Percentiles rank a stretch among this genome's conserved stretches.
phyloP scores from a whole-genome alignment of 2,113 vertebrate species.

The Junco hyemalis region DNA sequence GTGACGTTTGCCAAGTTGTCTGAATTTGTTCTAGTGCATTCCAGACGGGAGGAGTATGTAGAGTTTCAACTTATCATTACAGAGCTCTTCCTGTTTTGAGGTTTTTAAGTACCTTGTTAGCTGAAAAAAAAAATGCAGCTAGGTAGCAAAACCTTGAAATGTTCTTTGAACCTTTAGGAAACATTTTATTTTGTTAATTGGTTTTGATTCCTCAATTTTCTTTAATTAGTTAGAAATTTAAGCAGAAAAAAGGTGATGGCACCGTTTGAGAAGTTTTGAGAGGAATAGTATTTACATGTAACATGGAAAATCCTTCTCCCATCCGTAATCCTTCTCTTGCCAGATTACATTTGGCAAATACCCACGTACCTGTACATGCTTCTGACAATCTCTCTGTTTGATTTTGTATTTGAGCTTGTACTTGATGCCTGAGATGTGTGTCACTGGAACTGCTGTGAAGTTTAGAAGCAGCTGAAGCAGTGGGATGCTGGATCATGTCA shows the following conservation, averaged over 20 bases:
- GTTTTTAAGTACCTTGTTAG: background rate
- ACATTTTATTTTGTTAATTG: background rate
- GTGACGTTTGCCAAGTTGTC: background rate
- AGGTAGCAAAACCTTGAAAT: background rate
- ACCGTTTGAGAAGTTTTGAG: background rate
- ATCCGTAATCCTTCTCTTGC: background rate
- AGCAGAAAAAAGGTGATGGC: background rate
- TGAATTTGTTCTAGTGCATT: background rate
- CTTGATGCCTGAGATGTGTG: background rate
- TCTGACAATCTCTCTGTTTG: background rate
- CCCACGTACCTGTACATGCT: rapidly evolving
- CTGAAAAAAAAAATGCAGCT: background rate
- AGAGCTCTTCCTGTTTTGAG: background rate
- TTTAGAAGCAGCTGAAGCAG: background rate
- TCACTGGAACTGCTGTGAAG: background rate
- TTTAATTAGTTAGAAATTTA: background rate
- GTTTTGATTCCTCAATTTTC: background rate
- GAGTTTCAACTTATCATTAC: background rate
- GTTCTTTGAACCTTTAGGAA: background rate
- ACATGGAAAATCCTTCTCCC: background rate
- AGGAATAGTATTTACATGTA: background rate
- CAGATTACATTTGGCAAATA: background rate
- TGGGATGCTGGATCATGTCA: background rate
- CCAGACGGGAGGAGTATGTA: background rate
- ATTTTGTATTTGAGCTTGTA: background rate